A percentile compares a stretch with the other conserved stretches of the same genome.
phyloP scores from a whole-genome alignment of 2,113 vertebrate genomes.

The Onychorhynchus coronatus region DNA sequence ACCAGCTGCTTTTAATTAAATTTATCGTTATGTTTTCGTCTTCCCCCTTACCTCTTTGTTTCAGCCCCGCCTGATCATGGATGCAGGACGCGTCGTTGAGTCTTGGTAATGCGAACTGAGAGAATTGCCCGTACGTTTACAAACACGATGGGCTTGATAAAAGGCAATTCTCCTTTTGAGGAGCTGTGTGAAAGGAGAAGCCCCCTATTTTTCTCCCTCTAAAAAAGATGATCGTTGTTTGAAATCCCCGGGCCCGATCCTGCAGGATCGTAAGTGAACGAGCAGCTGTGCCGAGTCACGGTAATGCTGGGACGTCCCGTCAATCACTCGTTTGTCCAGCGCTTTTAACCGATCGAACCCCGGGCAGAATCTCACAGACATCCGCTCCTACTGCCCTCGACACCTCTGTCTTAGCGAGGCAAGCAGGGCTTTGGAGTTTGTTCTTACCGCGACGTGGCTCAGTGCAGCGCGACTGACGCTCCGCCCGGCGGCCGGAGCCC shows the following conservation, averaged over 20 bases:
- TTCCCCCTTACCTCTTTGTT: background rate
- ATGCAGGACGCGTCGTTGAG: background rate
- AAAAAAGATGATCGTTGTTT: background rate
- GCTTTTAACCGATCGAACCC: background rate
- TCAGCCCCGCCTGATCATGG: background rate
- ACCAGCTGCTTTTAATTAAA: constrained; percentile 12
- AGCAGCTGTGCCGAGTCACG: background rate
- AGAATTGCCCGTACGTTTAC: accelerated
- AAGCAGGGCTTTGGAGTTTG: background rate
- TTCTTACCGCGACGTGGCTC: background rate
- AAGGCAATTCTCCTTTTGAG: background rate
- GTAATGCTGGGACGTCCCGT: background rate
- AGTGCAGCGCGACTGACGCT: background rate
- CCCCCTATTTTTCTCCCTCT: background rate
- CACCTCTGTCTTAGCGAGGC: background rate
- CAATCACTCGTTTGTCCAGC: background rate
- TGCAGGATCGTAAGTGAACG: background rate
- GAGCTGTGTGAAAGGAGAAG: background rate
- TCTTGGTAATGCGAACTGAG: background rate
- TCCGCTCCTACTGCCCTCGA: too few species aligned
- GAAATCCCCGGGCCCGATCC: background rate
- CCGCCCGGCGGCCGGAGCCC: background rate
- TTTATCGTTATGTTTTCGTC: background rate
- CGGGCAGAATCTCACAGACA: background rate
- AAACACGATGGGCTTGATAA: background rate